phyloP scores from a whole-genome alignment of 2,113 vertebrate species.

The Anhinga rufa region DNA sequence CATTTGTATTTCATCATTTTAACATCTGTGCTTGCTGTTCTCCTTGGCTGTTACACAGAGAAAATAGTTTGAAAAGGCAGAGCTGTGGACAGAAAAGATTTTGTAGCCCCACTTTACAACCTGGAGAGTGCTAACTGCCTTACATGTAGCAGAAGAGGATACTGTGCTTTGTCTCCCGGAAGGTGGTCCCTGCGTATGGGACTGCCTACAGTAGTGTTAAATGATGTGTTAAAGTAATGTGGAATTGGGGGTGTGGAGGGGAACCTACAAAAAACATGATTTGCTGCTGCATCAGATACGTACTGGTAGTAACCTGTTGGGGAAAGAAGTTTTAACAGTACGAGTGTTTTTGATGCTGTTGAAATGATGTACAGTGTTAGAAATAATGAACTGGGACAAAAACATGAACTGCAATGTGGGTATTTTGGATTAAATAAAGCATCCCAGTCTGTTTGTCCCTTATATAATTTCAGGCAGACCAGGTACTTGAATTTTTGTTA shows the following conservation, averaged over 20 bases:
- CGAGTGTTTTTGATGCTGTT: not conserved
- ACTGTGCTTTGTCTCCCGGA: not conserved
- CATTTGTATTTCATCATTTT: not conserved
- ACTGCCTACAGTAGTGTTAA: not conserved
- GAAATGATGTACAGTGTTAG: not conserved
- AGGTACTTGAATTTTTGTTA: not conserved
- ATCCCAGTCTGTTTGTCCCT: not conserved
- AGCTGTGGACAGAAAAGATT: not conserved
- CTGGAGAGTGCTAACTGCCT: not conserved
- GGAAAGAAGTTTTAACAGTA: not conserved
- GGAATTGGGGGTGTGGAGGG: not conserved
- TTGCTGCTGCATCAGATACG: not conserved
- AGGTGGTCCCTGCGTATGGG: no score
- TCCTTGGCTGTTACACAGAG: not conserved
- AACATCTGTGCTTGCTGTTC: not conserved
- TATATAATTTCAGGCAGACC: not conserved
- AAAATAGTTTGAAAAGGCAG: not conserved
- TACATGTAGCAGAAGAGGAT: not conserved
- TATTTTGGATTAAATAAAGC: not conserved
- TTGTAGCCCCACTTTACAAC: not conserved
- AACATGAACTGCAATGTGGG: not conserved
- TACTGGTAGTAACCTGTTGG: not conserved
- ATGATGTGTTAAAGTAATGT: not conserved
- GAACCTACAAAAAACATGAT: not conserved
- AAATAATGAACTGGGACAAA: not conserved